Evolutionary conservation across 1,140 invertebrate genomes (phyloP).

Genomic region (Cylas formicarius): DNA sequence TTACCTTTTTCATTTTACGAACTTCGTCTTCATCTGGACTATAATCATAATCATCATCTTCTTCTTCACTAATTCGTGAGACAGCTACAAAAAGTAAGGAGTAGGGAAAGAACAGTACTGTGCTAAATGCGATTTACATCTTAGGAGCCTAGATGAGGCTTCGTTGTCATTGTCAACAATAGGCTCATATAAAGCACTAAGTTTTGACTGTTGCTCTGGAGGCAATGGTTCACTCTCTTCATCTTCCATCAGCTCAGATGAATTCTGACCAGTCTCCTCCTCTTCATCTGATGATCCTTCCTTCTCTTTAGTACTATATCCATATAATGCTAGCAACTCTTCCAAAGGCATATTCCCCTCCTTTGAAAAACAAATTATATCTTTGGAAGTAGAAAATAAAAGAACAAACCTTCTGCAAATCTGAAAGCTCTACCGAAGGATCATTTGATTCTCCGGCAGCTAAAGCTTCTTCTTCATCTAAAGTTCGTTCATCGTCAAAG

Average conservation of each 20-base stretch:
- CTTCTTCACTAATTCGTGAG: conserved; percentile 59
- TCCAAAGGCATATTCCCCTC: conserved; percentile 90
- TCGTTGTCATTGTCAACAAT: conserved; percentile 37
- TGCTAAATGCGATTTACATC: conserved; percentile 46
- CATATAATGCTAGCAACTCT: conserved; percentile 82
- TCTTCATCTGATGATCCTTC: conserved; percentile 38
- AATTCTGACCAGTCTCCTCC: conserved; percentile 13
- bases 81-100: conserved; percentile 41
- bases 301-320: conserved; percentile 49
- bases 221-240: conserved; percentile 25
- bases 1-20: conserved; percentile 49
- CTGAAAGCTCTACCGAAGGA: conserved; percentile 79
- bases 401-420: conserved; percentile 66
- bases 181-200: conserved; percentile 36
- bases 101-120: conserved; percentile 8
- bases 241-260: conserved; percentile 29
- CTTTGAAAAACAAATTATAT: conserved; percentile 32
- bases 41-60: conserved; percentile 69
- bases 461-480: conserved; percentile 93
- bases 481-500: conserved; percentile 91
- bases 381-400: neutral
- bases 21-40: conserved; percentile 70
- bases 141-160: conserved; percentile 33
- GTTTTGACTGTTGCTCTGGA: conserved; percentile 30
- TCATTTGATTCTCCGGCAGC: conserved; percentile 73